Percentiles rank a stretch among this genome's conserved stretches.
phyloP scores from a whole-genome alignment of 2,797 vertebrate genomes.

The Pachyuromys duprasi region DNA sequence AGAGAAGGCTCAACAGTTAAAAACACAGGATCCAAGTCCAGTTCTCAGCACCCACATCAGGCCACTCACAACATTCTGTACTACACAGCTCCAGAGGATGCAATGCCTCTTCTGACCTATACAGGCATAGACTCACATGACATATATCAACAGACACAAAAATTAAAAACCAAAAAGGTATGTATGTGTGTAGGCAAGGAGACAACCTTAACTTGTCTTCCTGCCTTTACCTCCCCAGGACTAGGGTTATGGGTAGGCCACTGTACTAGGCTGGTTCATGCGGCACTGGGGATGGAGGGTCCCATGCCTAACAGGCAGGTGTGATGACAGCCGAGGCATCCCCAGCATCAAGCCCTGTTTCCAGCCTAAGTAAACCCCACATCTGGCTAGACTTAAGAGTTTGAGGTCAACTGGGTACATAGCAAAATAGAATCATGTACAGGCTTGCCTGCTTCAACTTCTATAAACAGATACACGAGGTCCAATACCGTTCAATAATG shows the following conservation, averaged over 20 bases:
- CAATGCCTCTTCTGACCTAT: neutral
- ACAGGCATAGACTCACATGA: neutral
- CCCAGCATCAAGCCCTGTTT: neutral
- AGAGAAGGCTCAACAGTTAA: neutral
- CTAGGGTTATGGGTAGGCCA: neutral
- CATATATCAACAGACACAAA: neutral
- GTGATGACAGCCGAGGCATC: too few species aligned
- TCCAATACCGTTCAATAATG: constrained; percentile 64
- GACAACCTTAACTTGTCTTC: neutral
- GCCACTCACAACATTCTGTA: too few species aligned
- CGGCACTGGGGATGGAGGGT: neutral
- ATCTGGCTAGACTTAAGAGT: neutral
- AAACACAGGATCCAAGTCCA: neutral
- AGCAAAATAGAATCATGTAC: neutral
- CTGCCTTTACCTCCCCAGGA: neutral
- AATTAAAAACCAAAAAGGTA: neutral
- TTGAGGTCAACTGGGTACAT: neutral
- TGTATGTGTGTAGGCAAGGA: neutral
- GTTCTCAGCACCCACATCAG: neutral
- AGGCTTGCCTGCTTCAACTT: neutral
- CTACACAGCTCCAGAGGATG: neutral
- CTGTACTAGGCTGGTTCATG: neutral
- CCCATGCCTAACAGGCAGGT: neutral
- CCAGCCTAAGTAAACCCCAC: neutral
- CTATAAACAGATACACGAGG: constrained; percentile 47